Evolutionary conservation across 2,113 vertebrate species (phyloP).

Genomic region (Gnathonemus longibarbis): DNA sequence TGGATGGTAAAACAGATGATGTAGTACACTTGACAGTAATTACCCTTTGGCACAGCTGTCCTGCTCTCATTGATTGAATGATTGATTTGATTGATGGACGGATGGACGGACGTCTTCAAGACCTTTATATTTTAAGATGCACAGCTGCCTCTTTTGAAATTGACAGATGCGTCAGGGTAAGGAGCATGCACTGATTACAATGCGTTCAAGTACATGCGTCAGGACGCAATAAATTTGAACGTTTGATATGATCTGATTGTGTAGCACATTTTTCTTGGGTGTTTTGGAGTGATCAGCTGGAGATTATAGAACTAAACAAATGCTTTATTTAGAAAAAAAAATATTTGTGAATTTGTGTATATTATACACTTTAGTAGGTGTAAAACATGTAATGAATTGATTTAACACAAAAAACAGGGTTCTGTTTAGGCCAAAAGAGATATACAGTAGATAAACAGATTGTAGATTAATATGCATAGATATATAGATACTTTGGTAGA

Average conservation of each 20-base stretch:
- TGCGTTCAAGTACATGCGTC: no score
- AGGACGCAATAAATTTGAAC: background rate
- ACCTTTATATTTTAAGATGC: background rate
- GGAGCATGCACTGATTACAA: no score
- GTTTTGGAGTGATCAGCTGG: background rate
- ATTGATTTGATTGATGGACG: background rate
- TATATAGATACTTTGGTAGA: background rate
- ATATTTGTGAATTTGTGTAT: background rate
- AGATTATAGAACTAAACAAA: background rate
- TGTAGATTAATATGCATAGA: background rate
- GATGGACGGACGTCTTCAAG: background rate
- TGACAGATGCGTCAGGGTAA: background rate
- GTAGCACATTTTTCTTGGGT: background rate
- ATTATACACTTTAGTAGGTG: background rate
- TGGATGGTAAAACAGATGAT: conserved; percentile 45
- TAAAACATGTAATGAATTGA: background rate
- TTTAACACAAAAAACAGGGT: background rate
- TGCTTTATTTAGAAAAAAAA: background rate
- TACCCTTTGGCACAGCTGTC: conserved; percentile 41
- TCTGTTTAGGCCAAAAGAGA: background rate
- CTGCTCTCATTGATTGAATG: background rate
- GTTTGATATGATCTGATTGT: background rate
- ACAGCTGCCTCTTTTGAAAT: background rate
- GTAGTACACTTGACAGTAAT: conserved; percentile 54
- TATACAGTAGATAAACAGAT: background rate